These are phyloP conservation scores for Nicator chloris DNA, from an alignment of 2,113 vertebrate genomes.

Conservation along the genomic window DNA sequence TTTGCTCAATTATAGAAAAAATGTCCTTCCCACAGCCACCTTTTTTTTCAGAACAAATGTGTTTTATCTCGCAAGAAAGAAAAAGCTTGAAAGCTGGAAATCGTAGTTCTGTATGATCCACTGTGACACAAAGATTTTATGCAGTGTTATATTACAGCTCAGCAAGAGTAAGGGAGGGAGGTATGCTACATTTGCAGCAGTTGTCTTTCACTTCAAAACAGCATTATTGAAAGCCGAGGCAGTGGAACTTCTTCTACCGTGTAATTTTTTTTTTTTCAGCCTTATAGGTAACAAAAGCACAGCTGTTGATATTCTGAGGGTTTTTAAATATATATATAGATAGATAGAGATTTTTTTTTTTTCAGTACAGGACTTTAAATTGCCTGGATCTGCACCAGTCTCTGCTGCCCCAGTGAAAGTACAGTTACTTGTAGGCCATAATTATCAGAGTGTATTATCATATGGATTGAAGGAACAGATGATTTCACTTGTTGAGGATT, in stretches of 20 bases:
- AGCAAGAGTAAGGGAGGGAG: background rate
- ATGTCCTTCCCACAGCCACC: fast-evolving
- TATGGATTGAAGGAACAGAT: background rate
- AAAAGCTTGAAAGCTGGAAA: background rate
- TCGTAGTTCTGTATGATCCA: background rate
- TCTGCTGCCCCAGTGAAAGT: background rate
- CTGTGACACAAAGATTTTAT: slow-evolving; percentile 1
- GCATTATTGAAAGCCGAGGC: background rate
- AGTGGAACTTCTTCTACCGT: background rate
- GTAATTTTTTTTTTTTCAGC: background rate
- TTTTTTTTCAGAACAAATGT: background rate
- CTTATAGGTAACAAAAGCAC: background rate
- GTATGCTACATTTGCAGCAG: background rate
- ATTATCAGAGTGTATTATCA: background rate
- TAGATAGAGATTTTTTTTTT: no score
- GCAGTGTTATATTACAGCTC: background rate
- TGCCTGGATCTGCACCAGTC: background rate
- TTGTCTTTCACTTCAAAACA: background rate
- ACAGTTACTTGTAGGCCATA: background rate
- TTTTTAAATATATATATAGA: background rate
- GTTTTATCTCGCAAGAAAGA: background rate
- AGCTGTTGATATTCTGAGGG: background rate
- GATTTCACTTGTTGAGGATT: background rate
- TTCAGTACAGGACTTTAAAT: background rate
- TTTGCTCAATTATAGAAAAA: background rate